Conservation (phyloP, 2,888 invertebrate species). For the Tenthredo mesomela region DNA sequence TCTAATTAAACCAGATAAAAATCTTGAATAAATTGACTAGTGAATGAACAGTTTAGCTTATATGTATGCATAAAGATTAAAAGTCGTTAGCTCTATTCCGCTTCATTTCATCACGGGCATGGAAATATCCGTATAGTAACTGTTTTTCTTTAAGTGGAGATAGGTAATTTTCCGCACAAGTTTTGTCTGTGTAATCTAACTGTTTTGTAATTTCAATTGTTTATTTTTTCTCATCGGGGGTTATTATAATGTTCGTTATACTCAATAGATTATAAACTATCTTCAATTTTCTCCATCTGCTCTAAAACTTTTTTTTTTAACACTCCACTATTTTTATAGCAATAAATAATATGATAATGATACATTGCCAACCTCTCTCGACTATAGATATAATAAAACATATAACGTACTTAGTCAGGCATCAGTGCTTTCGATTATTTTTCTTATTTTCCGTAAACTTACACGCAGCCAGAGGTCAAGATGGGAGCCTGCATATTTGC, state of each 20-base stretch:
- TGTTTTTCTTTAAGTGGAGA: not conserved
- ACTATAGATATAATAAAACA: slow-evolving; percentile 8
- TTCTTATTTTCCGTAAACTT: not conserved
- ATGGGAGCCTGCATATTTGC: slow-evolving; percentile 40
- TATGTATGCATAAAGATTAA: not conserved
- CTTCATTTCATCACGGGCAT: slow-evolving; percentile 15
- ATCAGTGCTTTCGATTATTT: not conserved
- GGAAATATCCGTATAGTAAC: slow-evolving; percentile 1
- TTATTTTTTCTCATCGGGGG: not conserved
- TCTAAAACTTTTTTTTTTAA: not conserved
- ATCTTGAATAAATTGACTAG: not conserved
- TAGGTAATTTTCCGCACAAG: slow-evolving; percentile 43
- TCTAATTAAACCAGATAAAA: not conserved
- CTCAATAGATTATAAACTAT: not conserved
- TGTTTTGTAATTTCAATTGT: not conserved
- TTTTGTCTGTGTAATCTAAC: slow-evolving; percentile 4
- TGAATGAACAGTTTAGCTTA: not conserved
- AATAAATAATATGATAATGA: not conserved
- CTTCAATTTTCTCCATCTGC: slow-evolving; percentile 1
- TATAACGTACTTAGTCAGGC: not conserved
- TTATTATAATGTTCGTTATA: slow-evolving; percentile 1
- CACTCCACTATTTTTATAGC: not conserved
- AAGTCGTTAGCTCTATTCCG: slow-evolving; percentile 11
- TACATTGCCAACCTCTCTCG: not conserved
- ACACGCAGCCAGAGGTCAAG: not conserved